Base-by-base conservation (phyloP, 2,797 vertebrate species). In the Gadopsis bispinosus region DNA sequence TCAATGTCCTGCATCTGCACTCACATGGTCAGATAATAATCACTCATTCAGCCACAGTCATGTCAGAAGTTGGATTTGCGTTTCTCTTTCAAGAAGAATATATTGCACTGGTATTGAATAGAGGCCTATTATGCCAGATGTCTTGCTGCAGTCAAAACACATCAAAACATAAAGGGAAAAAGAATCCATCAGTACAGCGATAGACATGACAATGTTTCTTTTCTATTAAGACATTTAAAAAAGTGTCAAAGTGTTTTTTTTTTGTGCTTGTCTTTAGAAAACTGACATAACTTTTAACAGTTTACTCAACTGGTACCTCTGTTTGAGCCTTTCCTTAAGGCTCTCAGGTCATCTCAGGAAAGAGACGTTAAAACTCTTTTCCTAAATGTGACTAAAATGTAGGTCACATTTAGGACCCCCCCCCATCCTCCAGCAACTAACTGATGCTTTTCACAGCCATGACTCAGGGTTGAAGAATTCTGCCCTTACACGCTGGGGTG, bases 391-490 rank as follows among this genome's bases (percentile, higher is more conserved):
- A 37, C 37, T 9, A 2, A 37, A 37, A 37, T 9, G 8, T 37
- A 26, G 26, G 26, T 26, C 26, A 26, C 26, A 26, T 26, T 26
- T 26, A 26, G 26, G 26, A 26, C 26, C 26, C 26, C 26, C 37
- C 37, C 37, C 37, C 37, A 37, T 37, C 37, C 16, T 33, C 43
- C 33, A 72, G 33, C 17, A 62, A 73, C 60, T 66, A 43, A 68
- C 55, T 73, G 53, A 14, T 73, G 20, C 47, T 50, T 84, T 17
- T 81, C 10, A 56, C 51, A 75, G 56, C 39, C 51, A 61, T 83
- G 81, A 87, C 65, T 88, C 64, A 85, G 55, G 53, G n/a, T 79
- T 71, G 69, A 86, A 85, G 83, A 75, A 81, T 77, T 56, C 26
- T 79, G 74, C 58, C 26, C 63, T 79, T 73, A 67, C 48, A 81